phyloP scores from a whole-genome alignment of 2,113 vertebrate genomes.

The Podarcis cretensis region DNA sequence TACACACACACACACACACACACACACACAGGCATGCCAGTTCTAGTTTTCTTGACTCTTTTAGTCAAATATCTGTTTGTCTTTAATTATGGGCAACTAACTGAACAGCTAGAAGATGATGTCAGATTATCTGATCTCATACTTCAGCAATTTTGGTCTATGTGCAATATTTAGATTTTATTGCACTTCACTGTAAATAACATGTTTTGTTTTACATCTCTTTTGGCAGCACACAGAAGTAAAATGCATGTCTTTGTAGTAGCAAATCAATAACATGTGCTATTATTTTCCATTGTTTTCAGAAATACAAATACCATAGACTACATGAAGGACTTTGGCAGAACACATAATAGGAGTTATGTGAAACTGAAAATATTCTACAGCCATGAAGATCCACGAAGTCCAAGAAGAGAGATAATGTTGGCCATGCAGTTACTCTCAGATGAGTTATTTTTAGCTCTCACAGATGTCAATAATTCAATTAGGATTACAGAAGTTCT shows the following conservation, averaged over 20 bases:
- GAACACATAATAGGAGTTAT: slow-evolving; percentile 21
- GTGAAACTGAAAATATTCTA: slow-evolving; percentile 27
- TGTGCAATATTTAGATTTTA: slow-evolving; percentile 30
- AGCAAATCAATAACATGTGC: slow-evolving; percentile 64
- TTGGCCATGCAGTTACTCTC: neutral
- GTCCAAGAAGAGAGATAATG: neutral
- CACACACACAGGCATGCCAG: neutral
- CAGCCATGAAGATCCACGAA: slow-evolving; percentile 19
- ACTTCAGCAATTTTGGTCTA: slow-evolving; percentile 14
- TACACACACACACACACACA: neutral
- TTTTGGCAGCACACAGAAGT: slow-evolving; percentile 56
- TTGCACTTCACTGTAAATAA: slow-evolving; percentile 62
- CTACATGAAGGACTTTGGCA: slow-evolving; percentile 26
- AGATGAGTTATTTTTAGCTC: neutral
- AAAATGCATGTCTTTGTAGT: slow-evolving; percentile 41
- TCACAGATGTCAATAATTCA: neutral
- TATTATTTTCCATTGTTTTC: slow-evolving; percentile 57
- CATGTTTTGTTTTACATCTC: slow-evolving; percentile 57
- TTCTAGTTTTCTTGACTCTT: neutral
- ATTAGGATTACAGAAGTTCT: neutral
- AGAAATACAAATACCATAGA: slow-evolving; percentile 39
- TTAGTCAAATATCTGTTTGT: neutral
- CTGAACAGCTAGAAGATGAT: neutral
- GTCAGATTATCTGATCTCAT: slow-evolving; percentile 14
- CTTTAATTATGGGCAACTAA: neutral